Evolutionary conservation across 2,797 vertebrate genomes (phyloP), one percentile per base, ranked within the genome.

Genomic region (Syndactyla subalaris): DNA sequence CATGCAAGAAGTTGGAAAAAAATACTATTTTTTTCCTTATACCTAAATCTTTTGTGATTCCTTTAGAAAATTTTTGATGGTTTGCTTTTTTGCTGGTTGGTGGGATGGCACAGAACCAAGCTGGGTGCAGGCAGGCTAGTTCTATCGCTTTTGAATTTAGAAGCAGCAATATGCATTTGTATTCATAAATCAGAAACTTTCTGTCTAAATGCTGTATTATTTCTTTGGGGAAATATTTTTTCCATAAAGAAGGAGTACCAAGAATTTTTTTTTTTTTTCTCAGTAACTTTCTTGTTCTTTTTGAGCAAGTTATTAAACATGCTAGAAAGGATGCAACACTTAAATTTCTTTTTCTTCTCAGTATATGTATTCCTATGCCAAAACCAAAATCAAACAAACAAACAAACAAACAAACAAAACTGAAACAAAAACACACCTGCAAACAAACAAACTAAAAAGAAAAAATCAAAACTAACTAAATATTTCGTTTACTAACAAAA

Each of bases 101-200:
- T 30, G 11, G 6, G 8, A 2, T 70, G 16, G 1, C 7, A 57
- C 1, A 59, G 68, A 32, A 36, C 17, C 8, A 73, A n/a, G 12
- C 22, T 7, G 26, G 2, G 1, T 16, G 9, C 38, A 85, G 19
- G 38, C 4, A 54, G 38, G 39, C 1, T 1, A 19, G 4, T 61
- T 61, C 8, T 0, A 38, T 34, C 7, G 72, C 27, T 8, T 84
- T 54, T 51, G 32, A 27, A 75, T 70, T 36, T 22, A 68, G 6
- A 62, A 75, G 5, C 4, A 72, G 52, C 6, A 6, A 13, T 39
- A 45, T 21, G 2, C 39, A 6, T 73, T 83, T 68, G 14, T 41
- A 22, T 32, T 36, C 8, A 41, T 41, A 67, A 52, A 1, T 16
- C 4, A 30, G 5, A 83, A 74, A 34, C 6, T 39, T 76, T 23